Evolutionary conservation across 2,797 vertebrate genomes (phyloP).

Genomic region (Sebastes minor): DNA sequence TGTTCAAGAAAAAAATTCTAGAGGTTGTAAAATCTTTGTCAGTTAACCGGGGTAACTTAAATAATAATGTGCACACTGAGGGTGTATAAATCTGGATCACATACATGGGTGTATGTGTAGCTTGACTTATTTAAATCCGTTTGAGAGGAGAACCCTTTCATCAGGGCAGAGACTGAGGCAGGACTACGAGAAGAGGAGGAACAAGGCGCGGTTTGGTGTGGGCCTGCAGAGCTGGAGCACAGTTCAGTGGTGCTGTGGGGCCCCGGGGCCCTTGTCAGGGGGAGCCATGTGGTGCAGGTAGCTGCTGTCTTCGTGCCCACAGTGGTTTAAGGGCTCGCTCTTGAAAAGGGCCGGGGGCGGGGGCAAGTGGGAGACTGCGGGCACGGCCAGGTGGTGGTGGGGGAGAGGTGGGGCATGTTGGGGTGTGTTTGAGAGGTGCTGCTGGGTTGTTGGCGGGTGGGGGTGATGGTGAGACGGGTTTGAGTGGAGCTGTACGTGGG

Average conservation of each 20-base stretch:
- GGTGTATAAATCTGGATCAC: conserved; percentile 13
- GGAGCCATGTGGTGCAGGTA: conserved; percentile 92
- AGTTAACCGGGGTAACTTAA: conserved; percentile 14
- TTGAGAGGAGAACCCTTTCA: conserved; percentile 22
- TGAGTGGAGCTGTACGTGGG: conserved; percentile 91
- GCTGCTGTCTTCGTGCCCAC: conserved; percentile 89
- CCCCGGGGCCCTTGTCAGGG: conserved; percentile 85
- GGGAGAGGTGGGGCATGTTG: conserved; percentile 81
- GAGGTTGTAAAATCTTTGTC: conserved; percentile 45
- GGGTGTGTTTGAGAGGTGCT: conserved; percentile 84
- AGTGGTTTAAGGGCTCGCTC: conserved; percentile 95
- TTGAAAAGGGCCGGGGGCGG: conserved; percentile 96
- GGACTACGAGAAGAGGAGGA: conserved; percentile 29
- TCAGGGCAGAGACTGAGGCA: conserved; percentile 40
- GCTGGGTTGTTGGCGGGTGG: conserved; percentile 74
- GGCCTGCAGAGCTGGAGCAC: conserved; percentile 31
- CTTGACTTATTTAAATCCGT: conserved; percentile 24
- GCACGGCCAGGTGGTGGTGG: conserved; percentile 85
- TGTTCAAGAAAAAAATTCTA: neutral
- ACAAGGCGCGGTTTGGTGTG: conserved; percentile 42
- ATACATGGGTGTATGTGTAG: conserved; percentile 15
- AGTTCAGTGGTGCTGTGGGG: conserved; percentile 89
- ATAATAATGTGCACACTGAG: conserved; percentile 27
- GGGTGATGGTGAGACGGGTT: conserved; percentile 88
- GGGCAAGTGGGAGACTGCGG: conserved; percentile 89